Conservation (phyloP, 1,140 invertebrate species). For the Pinna nobilis region DNA sequence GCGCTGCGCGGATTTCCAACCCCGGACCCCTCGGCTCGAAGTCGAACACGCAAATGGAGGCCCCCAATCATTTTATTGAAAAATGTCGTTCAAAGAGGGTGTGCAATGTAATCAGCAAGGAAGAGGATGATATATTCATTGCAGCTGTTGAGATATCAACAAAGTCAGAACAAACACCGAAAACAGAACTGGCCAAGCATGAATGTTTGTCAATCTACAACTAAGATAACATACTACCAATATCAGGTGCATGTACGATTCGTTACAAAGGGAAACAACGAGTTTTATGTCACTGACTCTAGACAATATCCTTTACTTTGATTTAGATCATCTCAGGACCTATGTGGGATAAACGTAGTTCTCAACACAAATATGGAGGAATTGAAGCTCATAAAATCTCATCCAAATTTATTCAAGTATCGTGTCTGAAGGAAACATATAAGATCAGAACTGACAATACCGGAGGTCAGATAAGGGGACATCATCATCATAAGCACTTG, state of each 20-base stretch:
- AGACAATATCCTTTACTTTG: constrained; percentile 14
- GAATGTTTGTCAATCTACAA: neutral
- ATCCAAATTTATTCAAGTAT: neutral
- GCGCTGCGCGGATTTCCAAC: too few relatives aligned
- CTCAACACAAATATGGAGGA: neutral
- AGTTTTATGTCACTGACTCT: constrained; percentile 21
- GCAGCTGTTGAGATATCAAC: neutral
- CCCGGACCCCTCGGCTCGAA: too few relatives aligned
- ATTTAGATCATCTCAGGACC: constrained; percentile 6
- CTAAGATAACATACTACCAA: neutral
- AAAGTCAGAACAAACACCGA: too few relatives aligned
- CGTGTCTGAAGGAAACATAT: neutral
- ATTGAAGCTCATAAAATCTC: neutral
- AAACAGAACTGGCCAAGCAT: neutral
- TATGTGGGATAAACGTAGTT: neutral
- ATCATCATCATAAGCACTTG: too few relatives aligned
- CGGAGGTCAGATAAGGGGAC: constrained; percentile 2
- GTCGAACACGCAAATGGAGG: too few relatives aligned
- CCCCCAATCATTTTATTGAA: too few relatives aligned
- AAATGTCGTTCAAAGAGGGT: constrained; percentile 1
- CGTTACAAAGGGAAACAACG: neutral
- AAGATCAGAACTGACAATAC: neutral
- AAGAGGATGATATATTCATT: neutral
- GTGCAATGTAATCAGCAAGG: neutral
- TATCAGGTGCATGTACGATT: neutral